phyloP scores from a whole-genome alignment of 2,113 vertebrate species.

The Rallus limicola region DNA sequence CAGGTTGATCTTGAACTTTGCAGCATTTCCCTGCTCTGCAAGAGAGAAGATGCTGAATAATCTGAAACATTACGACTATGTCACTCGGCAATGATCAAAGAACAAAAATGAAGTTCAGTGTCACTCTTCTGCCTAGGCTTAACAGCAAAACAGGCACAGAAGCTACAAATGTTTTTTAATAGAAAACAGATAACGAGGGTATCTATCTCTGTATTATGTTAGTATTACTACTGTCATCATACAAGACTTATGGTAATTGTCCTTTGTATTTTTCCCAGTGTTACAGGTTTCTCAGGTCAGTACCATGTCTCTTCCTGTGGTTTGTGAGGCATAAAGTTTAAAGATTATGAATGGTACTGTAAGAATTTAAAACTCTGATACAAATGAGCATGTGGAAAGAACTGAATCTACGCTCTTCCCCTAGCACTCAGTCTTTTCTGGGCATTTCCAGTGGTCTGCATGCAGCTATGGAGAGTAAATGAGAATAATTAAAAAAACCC shows the following conservation, averaged over 20 bases:
- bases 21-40: neutral
- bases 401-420: neutral
- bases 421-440: neutral
- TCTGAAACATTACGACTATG: neutral
- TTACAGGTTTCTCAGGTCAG: neutral
- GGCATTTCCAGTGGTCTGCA: neutral
- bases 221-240: neutral
- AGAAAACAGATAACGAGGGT: neutral
- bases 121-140: neutral
- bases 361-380: neutral
- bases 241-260: neutral
- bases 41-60: neutral
- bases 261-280: neutral
- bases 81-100: neutral
- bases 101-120: neutral
- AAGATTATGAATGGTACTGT: neutral
- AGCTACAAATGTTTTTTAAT: neutral
- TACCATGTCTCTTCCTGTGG: neutral
- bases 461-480: neutral
- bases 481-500: neutral
- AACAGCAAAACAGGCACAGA: neutral
- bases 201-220: rapidly evolving
- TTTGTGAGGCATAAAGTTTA: neutral
- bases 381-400: neutral
- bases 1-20: neutral